Percentiles rank a stretch among this genome's conserved stretches.
Conservation (phyloP, 2,797 vertebrate genomes). For the Saxicola maurus region DNA sequence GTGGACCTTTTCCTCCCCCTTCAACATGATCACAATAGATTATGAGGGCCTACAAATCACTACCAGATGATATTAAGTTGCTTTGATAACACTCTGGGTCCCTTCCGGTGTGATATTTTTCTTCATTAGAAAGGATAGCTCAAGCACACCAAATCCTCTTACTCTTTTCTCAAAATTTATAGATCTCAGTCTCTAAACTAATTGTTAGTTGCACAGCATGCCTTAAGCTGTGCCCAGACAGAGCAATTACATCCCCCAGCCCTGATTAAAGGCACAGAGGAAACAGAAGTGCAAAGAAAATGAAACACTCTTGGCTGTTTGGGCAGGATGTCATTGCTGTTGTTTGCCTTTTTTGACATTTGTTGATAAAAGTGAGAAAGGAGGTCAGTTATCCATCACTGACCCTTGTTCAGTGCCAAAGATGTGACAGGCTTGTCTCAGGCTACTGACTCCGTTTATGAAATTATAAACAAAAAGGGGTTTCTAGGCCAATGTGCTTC, state of each 20-base stretch:
- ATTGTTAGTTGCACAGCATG: constrained; percentile 79
- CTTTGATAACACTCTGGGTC: constrained; percentile 80
- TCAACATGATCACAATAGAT: constrained; percentile 80
- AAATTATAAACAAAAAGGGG: constrained; percentile 21
- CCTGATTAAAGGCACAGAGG: constrained; percentile 80
- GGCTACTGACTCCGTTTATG: constrained; percentile 3
- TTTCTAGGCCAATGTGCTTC: not conserved
- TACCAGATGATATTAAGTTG: constrained; percentile 85
- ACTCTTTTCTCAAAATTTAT: constrained; percentile 76
- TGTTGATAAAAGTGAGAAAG: constrained; percentile 49
- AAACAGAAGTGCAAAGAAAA: constrained; percentile 82
- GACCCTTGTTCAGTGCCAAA: constrained; percentile 40
- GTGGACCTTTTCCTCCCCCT: constrained; percentile 56
- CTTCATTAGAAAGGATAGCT: constrained; percentile 78
- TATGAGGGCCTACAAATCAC: constrained; percentile 80
- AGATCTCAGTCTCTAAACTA: constrained; percentile 81
- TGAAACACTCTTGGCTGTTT: constrained; percentile 81
- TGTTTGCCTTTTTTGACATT: constrained; percentile 57
- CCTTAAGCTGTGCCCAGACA: constrained; percentile 76
- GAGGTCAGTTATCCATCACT: constrained; percentile 57
- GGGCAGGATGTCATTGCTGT: constrained; percentile 80
- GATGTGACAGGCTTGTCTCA: constrained; percentile 29
- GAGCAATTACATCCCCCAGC: constrained; percentile 85
- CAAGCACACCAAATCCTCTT: constrained; percentile 74
- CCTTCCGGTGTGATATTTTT: constrained; percentile 81